phyloP scores from a whole-genome alignment of 2,888 invertebrate species.

The Torymus auratus region DNA sequence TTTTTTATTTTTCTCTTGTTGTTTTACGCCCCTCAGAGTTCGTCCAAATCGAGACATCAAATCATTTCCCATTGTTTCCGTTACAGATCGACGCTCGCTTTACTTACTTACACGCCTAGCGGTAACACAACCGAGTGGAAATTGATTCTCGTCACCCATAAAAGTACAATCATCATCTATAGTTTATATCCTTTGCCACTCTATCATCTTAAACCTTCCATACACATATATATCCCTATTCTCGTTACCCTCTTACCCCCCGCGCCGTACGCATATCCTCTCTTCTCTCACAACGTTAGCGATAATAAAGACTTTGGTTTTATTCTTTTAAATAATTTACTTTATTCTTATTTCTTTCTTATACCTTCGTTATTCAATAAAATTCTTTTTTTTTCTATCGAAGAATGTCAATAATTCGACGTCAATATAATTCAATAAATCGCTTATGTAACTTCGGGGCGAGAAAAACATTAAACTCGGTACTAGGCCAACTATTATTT shows the following conservation, averaged over 20 bases:
- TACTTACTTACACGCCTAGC: neutral
- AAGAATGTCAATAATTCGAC: constrained; percentile 72
- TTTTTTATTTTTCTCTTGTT: neutral
- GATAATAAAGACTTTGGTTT: constrained; percentile 70
- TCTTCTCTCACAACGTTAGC: constrained; percentile 69
- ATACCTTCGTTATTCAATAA: constrained; percentile 46
- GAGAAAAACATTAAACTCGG: constrained; percentile 70
- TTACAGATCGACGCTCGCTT: constrained; percentile 5
- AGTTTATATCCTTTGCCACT: constrained; percentile 37
- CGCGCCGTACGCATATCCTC: neutral
- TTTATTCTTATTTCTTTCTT: constrained; percentile 50
- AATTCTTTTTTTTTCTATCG: constrained; percentile 58
- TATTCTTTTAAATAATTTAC: constrained; percentile 60
- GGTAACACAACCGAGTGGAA: constrained; percentile 30
- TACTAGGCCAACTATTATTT: constrained; percentile 74
- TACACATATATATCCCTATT: neutral
- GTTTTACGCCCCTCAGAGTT: neutral
- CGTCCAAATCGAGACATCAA: neutral
- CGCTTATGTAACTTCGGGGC: constrained; percentile 66
- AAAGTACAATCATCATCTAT: constrained; percentile 57
- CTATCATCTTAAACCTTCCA: neutral
- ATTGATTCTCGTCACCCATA: constrained; percentile 24
- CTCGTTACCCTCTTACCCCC: neutral
- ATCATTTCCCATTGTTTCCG: neutral
- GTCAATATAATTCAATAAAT: constrained; percentile 66